Evolutionary conservation across 2,113 vertebrate species (phyloP), one percentile per base, ranked within the genome.

Genomic region (Platichthys stellatus): DNA sequence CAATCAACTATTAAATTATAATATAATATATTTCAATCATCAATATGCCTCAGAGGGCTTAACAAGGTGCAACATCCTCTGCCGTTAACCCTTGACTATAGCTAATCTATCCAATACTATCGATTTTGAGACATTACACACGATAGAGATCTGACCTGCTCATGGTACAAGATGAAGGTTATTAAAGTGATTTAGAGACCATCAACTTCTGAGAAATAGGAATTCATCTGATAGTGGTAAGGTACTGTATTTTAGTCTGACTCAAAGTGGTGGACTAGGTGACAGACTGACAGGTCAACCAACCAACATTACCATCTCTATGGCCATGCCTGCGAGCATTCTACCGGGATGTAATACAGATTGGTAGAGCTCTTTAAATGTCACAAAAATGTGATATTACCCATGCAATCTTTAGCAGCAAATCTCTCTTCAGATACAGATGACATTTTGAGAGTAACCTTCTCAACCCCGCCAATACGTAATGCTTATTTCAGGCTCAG

Each of bases 391-490:
- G 70, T 72, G 66, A 72, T 56, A 51, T 64, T 63, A 72, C 57
- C 20, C 31, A 51, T 70, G 45, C 51, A 70, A 58, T 78, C 64
- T 74, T 70, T 40, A 76, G 59, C 56, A 49, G 73, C 26, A 83
- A 71, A 87, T 89, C 69, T 75, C 58, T 72, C 35, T 74, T 72
- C 59, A 49, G 57, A 76, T 66, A 74, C 63, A 73, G 63, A 72
- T 85, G 76, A 84, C 84, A 87, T 90, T 91, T 91, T n/a, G 28
- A 86, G 80, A 78, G 65, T 61, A 72, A 83, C 81, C 77, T 81
- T 63, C 82, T 69, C 68, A 51, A 63, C 69, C 69, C 31, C 70
- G 40, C 38, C 63, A 67, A 83, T 74, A 65, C 69, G 57, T 69
- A 65, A 79, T 75, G 86, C 69, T 72, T 75, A 76, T 74, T 85